Base-by-base conservation (phyloP, 2,113 vertebrate species). In the Pagrus major region DNA sequence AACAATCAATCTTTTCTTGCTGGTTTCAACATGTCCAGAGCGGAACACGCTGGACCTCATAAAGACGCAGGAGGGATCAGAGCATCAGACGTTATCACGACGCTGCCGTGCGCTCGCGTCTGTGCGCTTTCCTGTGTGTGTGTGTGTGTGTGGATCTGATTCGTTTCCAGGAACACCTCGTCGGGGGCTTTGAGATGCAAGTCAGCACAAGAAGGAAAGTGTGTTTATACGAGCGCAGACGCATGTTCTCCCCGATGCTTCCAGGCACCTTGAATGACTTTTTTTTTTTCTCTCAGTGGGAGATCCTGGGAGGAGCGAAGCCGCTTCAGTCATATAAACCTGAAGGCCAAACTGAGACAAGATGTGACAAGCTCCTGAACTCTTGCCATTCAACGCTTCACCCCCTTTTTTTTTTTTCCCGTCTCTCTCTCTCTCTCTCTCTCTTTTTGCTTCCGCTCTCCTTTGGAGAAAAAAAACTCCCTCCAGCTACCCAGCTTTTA, bases 201-300 rank as follows among this genome's bases (percentile, higher is more conserved):
- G 94, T 95, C 93, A 90, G 93, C 93, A 95, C 94, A 95, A 93
- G 95, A 94, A 87, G 81, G 84, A 88, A 86, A 91, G 90, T 90
- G 89, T 88, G 85, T 93, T 92, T 94, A 86, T 88, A 87, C 51
- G 89, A 89, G 91, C 86, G 33, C 80, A 83, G 89, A 81, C 80
- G 74, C 78, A 86, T 86, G 87, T 90, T 94, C 90, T 84, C 85
- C 78, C 66, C 80, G 70, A 89, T 83, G 89, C 92, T 93, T 91
- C 81, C 85, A 93, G 81, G 82, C 88, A 93, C 92, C 89, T 90
- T 88, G 86, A 91, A 93, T 93, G 72, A 93, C 87, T 92, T 78
- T 85, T 88, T 88, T 27, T 76, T 11, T 52, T 20, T 76, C 74
- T 82, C 90, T 84, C 69, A 46, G 84, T 82, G 84, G 92, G 91